Evolutionary conservation across 2,797 vertebrate species (phyloP).

Genomic region (Eutrigla gurnardus): DNA sequence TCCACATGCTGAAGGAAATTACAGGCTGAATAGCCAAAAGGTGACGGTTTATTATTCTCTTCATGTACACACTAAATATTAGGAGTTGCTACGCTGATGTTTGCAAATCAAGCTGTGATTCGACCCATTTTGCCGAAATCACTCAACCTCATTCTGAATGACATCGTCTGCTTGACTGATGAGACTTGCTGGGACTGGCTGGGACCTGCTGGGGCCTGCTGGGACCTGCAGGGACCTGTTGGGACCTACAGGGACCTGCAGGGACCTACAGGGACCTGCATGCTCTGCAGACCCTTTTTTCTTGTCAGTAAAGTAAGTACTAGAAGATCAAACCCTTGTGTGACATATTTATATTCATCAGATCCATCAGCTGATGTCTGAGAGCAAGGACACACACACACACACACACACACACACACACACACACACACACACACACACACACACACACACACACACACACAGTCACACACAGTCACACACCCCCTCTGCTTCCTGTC

Average conservation of each 20-base stretch:
- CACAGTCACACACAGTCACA: background rate
- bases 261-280: background rate
- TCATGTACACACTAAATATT: background rate
- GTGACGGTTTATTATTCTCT: background rate
- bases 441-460: background rate
- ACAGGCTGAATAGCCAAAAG: background rate
- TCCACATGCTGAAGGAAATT: background rate
- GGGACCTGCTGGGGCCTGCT: too few species aligned
- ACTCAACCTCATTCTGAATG: constrained; percentile 37
- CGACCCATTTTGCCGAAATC: constrained; percentile 25
- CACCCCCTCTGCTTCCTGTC: constrained; percentile 22
- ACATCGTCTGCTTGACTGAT: constrained; percentile 52
- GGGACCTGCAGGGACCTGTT: too few species aligned
- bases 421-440: constrained; percentile 15
- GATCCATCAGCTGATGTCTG: constrained; percentile 58
- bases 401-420: constrained; percentile 5
- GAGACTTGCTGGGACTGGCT: background rate
- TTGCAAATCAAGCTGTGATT: constrained; percentile 31
- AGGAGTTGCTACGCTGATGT: background rate
- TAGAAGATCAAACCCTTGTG: constrained; percentile 38
- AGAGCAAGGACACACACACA: constrained; percentile 40
- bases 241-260: too few species aligned
- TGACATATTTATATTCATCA: constrained; percentile 55
- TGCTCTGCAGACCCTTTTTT: constrained; percentile 41
- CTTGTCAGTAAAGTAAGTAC: constrained; percentile 41